Base-by-base conservation (phyloP, 2,888 invertebrate species). In the Sympetrum striolatum region DNA sequence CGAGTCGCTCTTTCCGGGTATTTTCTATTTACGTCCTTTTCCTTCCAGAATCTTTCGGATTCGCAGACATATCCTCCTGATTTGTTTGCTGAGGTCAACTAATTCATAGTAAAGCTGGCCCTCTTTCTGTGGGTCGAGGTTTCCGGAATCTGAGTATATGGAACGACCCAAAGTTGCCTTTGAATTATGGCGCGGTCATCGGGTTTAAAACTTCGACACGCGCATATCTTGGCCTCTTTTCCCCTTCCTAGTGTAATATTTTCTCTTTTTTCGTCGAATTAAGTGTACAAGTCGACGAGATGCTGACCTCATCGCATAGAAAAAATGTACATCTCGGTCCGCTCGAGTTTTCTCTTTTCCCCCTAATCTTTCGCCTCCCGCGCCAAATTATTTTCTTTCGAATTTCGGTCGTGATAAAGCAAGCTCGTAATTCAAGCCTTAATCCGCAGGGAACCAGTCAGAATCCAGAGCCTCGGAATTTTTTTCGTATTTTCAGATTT, bases 371-470 rank as follows among this genome's bases (percentile, higher is more conserved):
- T 60, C 64, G 37, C 82, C 35, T 12, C 64, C n/a, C 64, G 35
- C 48, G 35, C 86, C 60, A 22, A 60, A 60, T 53, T 18, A 18
- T 73, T 73, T 73, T 73, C 25, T 73, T 86, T 12, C 31, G 35
- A 60, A 18, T 58, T 35, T 60, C 86, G 58, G 53, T 58, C 60
- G 86, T 86, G 86, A 86, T 39, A 86, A 60, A 58, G n/a, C 64
- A 48, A 60, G 60, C 86, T 86, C 86, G 64, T 86, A 37, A 37
- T 37, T 86, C 86, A 86, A 31, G 18, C 53, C 53, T 53, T 18
- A 53, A 53, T 53, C 53, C 53, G 53, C 18, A 53, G 18, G n/a
- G 53, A 53, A 18, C 53, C 53, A 15, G 53, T 53, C 53, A 3
- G 53, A 53, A 53, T 44, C 44, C 44, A 44, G 44, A 44, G 18